Conservation (phyloP, 1,140 invertebrate genomes). For the Penaeus chinensis region DNA sequence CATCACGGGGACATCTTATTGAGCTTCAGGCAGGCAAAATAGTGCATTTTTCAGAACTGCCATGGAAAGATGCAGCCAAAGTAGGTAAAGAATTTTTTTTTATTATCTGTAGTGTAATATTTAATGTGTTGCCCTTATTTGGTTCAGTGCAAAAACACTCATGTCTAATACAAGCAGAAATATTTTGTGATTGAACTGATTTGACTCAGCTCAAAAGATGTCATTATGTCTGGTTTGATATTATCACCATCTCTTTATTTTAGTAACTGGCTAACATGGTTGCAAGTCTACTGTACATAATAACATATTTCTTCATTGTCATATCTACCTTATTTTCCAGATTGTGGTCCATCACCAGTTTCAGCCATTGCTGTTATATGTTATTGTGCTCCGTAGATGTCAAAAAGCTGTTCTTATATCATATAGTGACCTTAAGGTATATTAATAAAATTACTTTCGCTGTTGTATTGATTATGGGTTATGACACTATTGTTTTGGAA, state of each 20-base stretch:
- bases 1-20: slow-evolving; percentile 25
- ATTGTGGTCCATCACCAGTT: slow-evolving; percentile 42
- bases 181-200: no score
- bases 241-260: no score
- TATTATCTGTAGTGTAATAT: no score
- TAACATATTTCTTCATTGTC: not conserved
- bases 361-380: slow-evolving; percentile 23
- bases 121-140: no score
- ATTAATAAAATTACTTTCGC: not conserved
- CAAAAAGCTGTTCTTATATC: slow-evolving; percentile 12
- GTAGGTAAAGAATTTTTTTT: not conserved
- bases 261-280: no score
- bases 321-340: not conserved
- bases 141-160: no score
- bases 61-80: slow-evolving; percentile 18
- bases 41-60: not conserved
- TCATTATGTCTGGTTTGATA: no score
- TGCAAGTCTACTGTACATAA: not conserved
- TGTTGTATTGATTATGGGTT: no score
- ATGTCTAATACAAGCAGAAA: no score
- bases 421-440: slow-evolving; percentile 28
- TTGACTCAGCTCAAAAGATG: no score
- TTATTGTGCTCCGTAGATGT: slow-evolving; percentile 13
- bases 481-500: no score
- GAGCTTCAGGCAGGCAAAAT: slow-evolving; percentile 22